A percentile compares a stretch with the other conserved stretches of the same genome.
Evolutionary conservation across 1,140 invertebrate genomes (phyloP).

Genomic region (Drosophila tani): DNA sequence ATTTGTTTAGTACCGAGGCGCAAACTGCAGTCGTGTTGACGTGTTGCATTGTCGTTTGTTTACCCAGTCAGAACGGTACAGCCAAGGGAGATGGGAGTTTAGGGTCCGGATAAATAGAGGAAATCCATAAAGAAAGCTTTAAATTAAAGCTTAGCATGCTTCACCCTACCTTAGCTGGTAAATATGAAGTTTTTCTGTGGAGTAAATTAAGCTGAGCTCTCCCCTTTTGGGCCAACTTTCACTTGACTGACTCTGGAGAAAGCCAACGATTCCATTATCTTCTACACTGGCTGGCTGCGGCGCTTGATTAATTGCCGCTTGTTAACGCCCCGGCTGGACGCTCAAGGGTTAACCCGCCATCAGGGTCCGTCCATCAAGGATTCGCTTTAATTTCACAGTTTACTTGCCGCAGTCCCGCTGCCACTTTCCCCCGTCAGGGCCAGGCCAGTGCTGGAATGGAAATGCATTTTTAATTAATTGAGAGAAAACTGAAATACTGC

Average conservation of each 20-base stretch:
- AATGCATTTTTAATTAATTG: conserved; percentile 53
- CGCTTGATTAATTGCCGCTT: conserved; percentile 45
- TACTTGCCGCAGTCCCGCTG: conserved; percentile 37
- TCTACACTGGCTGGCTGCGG: conserved; percentile 8
- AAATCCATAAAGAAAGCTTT: neutral
- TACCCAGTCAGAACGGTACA: conserved; percentile 27
- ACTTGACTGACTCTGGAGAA: conserved; percentile 21
- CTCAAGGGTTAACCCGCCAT: conserved; percentile 43
- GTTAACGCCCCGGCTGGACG: conserved; percentile 34
- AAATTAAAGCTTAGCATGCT: neutral
- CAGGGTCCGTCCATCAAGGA: conserved; percentile 35
- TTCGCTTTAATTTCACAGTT: conserved; percentile 44
- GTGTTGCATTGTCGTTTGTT: conserved; percentile 55
- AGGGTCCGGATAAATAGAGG: conserved; percentile 18
- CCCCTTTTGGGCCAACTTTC: conserved; percentile 1
- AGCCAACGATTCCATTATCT: conserved; percentile 29
- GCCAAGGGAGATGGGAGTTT: conserved; percentile 13
- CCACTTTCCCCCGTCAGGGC: conserved; percentile 22
- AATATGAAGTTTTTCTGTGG: too few relatives aligned
- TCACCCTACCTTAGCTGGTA: too few relatives aligned
- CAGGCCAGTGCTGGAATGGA: conserved; percentile 23
- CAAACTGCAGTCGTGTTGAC: conserved; percentile 55
- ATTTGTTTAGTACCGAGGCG: conserved; percentile 54
- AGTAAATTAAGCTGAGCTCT: neutral
- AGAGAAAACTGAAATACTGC: conserved; percentile 30